Evolutionary conservation across 2,113 vertebrate species (phyloP).

Genomic region (Otus sunia): DNA sequence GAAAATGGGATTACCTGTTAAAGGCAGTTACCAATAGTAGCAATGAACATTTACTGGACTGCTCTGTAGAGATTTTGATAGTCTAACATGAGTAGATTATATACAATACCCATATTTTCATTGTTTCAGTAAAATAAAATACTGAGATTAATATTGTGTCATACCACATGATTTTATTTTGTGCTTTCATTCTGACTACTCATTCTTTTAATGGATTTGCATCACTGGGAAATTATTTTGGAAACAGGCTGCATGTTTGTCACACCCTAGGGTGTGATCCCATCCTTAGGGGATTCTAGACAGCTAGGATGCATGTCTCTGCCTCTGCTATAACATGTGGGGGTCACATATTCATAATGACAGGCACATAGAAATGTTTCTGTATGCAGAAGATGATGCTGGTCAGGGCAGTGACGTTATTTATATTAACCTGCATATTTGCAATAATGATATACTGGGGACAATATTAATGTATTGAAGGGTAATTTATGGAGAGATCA

Average conservation of each 20-base stretch:
- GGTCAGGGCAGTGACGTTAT: not conserved
- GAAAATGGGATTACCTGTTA: not conserved
- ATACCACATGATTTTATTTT: not conserved
- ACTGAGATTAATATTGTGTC: not conserved
- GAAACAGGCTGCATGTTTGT: rapidly evolving
- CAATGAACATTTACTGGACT: not conserved
- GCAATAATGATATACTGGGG: not conserved
- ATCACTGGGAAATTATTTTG: not conserved
- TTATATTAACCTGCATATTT: not conserved
- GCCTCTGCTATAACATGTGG: not conserved
- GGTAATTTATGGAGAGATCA: not conserved
- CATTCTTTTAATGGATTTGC: not conserved
- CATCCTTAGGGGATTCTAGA: not conserved
- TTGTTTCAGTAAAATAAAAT: not conserved
- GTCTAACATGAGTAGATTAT: not conserved
- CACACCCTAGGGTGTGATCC: not conserved
- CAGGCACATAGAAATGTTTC: not conserved
- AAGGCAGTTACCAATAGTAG: not conserved
- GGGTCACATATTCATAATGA: not conserved
- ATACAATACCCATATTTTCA: not conserved
- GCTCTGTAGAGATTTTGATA: not conserved
- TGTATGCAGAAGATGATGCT: not conserved
- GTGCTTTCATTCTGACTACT: not conserved
- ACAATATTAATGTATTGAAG: not conserved
- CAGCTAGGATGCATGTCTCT: not conserved